Evolutionary conservation across 1,140 invertebrate species (phyloP), one percentile per base, ranked within the genome.

Genomic region (Apis florea): DNA sequence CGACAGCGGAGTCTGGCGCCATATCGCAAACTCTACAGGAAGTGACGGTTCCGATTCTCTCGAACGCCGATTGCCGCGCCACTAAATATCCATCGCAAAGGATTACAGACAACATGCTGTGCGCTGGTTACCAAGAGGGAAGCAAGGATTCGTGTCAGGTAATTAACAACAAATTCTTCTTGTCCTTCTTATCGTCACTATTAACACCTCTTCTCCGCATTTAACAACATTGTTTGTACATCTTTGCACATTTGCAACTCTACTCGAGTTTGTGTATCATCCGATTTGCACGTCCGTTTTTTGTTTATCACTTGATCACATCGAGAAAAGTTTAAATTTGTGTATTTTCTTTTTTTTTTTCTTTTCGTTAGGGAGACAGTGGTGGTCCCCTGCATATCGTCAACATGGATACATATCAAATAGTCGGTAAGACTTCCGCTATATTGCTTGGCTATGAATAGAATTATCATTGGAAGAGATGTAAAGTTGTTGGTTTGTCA

Each of bases 61-160:
- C 96, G 1, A 97, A 97, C 83, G 90, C 91, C 1, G 96, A 96
- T 8, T 97, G 96, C 89, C 95, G 94, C 12, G 93, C 95, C 63
- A 96, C 95, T 6, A 95, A 94, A 59, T 97, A 97, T 90, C 95
- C 95, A 26, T 82, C 93, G 72, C 94, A 93, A 9, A 95, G 95
- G 74, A 97, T 98, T 79, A 97, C 97, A 0, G 96, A 97, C 21
- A 98, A 97, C 89, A 98, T 98, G 97, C 80, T 98, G 53, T 98
- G 97, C 90, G 97, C 97, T 13, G 97, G 97, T 9, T 96, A 95
- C 86, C 91, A 95, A 9, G 94, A 97, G 59, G 97, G 97, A 31
- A 94, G 94, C 72, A 96, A 96, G 85, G 96, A 97, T 92, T 96
- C 96, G 0, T 97, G 97, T 91, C 96, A 96, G 91, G 95, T 95